Evolutionary conservation across 2,797 vertebrate species (phyloP), one percentile per base, ranked within the genome.

Genomic region (Bovichtus diacanthus): DNA sequence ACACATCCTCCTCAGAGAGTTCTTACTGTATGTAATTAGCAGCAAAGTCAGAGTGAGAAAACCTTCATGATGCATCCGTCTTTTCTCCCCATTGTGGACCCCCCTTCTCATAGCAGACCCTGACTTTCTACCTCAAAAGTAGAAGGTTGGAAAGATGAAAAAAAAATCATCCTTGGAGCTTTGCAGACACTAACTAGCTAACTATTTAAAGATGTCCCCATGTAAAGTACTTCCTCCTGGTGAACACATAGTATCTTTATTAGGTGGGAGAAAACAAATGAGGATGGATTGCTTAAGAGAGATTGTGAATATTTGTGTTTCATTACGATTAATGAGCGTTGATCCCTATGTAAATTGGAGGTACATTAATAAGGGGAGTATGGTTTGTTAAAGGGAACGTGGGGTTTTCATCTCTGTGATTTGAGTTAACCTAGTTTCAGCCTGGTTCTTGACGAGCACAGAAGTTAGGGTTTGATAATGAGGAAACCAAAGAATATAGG

Each of bases 11-110:
- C 85, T 81, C 50, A 49, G 91, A 92, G 90, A 70, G 76, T 92
- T 89, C 82, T 82, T 80, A 66, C 62, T 69, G 81, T 69, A 88
- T 82, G 72, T 85, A 88, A 89, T 90, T 88, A 91, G 72, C 75
- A 75, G 69, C 83, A 58, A 83, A 74, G 64, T 68, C 82, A 72
- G 66, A 16, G 7, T 53, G 69, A 77, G 50, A 29, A 84, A 90
- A 85, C 76, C 46, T 61, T 90, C 93, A 92, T 88, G 86, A 93
- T 87, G 88, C 79, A 63, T 31, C 69, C 64, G 60, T 76, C 47
- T 75, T 66, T 72, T 74, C 49, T 44, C 27, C 13, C n/a, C 9
- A 31, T 16, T 63, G 69, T 70, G 43, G 72, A 70, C 71, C 34
- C n/a, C n/a, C 55, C 23, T 5, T 66, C 50, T 68, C 19, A 5